These are phyloP conservation scores for Melipona quadrifasciata DNA, from an alignment of 1,140 invertebrate genomes.

Conservation along the genomic window DNA sequence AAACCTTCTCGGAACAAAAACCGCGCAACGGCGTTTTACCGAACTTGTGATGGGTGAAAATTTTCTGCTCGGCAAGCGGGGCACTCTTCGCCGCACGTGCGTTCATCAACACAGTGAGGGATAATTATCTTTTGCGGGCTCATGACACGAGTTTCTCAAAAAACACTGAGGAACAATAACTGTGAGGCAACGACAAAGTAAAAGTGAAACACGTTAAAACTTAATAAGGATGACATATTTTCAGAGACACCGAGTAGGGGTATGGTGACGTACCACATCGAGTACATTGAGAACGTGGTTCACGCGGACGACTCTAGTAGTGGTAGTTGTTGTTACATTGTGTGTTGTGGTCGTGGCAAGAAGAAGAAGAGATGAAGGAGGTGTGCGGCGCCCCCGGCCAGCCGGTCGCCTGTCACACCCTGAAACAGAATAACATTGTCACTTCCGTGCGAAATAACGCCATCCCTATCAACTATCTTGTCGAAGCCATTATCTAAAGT, in stretches of 20 bases:
- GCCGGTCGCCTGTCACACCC: slow-evolving; percentile 82
- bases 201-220: slow-evolving; percentile 72
- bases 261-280: slow-evolving; percentile 81
- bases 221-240: slow-evolving; percentile 73
- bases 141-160: slow-evolving; percentile 58
- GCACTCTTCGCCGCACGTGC: slow-evolving; percentile 56
- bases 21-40: neutral
- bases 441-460: slow-evolving; percentile 72
- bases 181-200: slow-evolving; percentile 74
- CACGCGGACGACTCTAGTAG: slow-evolving; percentile 78
- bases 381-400: slow-evolving; percentile 82
- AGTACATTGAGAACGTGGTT: slow-evolving; percentile 80
- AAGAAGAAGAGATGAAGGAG: slow-evolving; percentile 80
- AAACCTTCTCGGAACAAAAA: neutral
- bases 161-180: slow-evolving; percentile 73
- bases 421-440: slow-evolving; percentile 81
- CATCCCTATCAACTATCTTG: slow-evolving; percentile 57
- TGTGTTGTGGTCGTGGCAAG: slow-evolving; percentile 80
- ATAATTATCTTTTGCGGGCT: slow-evolving; percentile 51
- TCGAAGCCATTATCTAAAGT: slow-evolving; percentile 43
- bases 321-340: slow-evolving; percentile 80
- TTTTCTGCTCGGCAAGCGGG: slow-evolving; percentile 31
- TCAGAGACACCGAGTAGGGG: slow-evolving; percentile 79
- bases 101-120: slow-evolving; percentile 19
- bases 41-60: neutral